Percentiles rank a stretch among this genome's conserved stretches.
phyloP scores from a whole-genome alignment of 2,113 vertebrate species.

The Spea multiplicata region DNA sequence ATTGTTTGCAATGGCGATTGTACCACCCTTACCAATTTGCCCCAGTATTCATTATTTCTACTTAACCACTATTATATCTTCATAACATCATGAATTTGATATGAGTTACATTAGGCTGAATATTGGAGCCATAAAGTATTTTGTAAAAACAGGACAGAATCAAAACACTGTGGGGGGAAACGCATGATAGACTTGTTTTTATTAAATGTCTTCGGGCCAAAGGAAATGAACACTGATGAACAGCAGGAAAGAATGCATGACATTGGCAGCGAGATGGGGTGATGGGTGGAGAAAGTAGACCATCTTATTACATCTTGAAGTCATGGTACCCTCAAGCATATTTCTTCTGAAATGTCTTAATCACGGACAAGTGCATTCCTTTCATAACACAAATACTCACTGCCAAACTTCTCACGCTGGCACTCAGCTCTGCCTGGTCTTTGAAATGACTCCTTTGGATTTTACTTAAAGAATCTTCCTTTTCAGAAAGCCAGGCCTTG shows the following conservation, averaged over 20 bases:
- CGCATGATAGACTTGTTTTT: neutral
- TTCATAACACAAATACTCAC: constrained; percentile 69
- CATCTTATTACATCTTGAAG: neutral
- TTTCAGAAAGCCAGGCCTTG: constrained; percentile 84
- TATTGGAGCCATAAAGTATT: too few species aligned
- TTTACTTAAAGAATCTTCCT: constrained; percentile 82
- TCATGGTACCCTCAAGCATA: neutral
- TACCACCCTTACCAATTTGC: too few species aligned
- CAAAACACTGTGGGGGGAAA: neutral
- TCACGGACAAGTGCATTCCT: constrained; percentile 9
- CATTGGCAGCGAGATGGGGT: neutral
- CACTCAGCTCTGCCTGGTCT: constrained; percentile 82
- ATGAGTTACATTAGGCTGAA: too few species aligned
- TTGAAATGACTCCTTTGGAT: constrained; percentile 85
- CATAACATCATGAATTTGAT: too few species aligned
- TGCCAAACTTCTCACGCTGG: constrained; percentile 83
- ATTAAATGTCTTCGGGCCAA: constrained; percentile 9
- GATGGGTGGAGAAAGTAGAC: neutral
- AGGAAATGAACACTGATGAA: constrained; percentile 23
- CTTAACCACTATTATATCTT: too few species aligned
- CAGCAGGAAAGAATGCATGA: constrained; percentile 2
- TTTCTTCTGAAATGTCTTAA: neutral
- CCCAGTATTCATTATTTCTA: too few species aligned
- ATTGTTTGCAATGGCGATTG: too few species aligned
- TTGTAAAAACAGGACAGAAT: too few species aligned